Percentiles rank a stretch among this genome's conserved stretches.
Evolutionary conservation across 2,797 vertebrate species (phyloP).

Genomic region (Gambelia wislizenii): DNA sequence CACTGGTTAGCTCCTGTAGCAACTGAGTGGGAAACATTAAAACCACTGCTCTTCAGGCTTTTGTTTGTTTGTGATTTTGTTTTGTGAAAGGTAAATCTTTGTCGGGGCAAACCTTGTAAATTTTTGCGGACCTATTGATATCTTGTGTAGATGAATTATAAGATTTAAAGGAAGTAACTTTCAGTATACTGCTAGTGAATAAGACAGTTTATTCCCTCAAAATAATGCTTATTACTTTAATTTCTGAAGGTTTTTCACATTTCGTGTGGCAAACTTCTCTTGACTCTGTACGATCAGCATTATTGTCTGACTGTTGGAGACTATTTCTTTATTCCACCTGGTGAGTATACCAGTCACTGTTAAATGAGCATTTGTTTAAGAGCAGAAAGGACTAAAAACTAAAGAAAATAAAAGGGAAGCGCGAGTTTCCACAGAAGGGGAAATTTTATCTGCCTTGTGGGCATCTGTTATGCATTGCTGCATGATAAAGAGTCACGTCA

Average conservation of each 20-base stretch:
- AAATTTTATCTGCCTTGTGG: neutral
- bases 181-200: neutral
- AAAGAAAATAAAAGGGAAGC: neutral
- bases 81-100: neutral
- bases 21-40: neutral
- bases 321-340: constrained; percentile 80
- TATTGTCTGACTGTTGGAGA: constrained; percentile 76
- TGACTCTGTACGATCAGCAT: constrained; percentile 71
- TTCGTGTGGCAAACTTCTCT: constrained; percentile 70
- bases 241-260: constrained; percentile 77
- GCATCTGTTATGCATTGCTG: neutral
- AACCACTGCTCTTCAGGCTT: neutral
- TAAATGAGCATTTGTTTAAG: neutral
- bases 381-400: neutral
- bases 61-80: neutral
- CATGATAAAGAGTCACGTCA: neutral
- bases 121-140: neutral
- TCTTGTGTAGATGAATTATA: neutral
- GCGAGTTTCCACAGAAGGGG: neutral
- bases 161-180: constrained; percentile 9
- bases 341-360: constrained; percentile 61
- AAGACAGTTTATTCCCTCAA: neutral
- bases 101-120: neutral
- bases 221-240: constrained; percentile 45
- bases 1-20: neutral